phyloP scores from a whole-genome alignment of 2,797 vertebrate species.

The Oryzias dopingdopingensis region DNA sequence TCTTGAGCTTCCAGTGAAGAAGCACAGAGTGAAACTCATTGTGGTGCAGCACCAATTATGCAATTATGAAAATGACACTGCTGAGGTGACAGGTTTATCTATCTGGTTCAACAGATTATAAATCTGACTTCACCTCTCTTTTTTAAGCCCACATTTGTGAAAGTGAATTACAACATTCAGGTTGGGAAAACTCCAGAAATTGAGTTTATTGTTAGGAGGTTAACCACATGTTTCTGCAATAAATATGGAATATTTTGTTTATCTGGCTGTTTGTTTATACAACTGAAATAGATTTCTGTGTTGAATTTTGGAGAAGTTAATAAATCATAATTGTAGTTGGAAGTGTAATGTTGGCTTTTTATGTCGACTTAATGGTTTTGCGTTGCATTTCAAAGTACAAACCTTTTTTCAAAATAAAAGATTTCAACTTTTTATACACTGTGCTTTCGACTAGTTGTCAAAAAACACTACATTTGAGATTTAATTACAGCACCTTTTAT shows the following conservation, averaged over 20 bases:
- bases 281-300: no score
- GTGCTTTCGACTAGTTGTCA: conserved; percentile 3
- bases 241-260: no score
- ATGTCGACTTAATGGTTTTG: neutral
- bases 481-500: neutral
- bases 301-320: no score
- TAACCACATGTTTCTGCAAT: no score
- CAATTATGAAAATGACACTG: conserved; percentile 18
- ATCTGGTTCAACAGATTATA: conserved; percentile 23
- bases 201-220: no score
- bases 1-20: no score
- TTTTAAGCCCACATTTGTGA: no score
- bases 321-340: no score
- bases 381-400: neutral
- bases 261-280: no score
- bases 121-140: neutral
- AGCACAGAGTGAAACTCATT: conserved; percentile 14
- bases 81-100: conserved; percentile 35
- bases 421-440: neutral
- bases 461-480: neutral
- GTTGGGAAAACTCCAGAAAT: no score
- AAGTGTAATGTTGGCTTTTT: neutral
- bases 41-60: neutral
- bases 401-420: neutral
- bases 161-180: no score